These are phyloP conservation scores for Cyaniris semiargus DNA, from an alignment of 2,888 invertebrate species.

Conservation along the genomic window DNA sequence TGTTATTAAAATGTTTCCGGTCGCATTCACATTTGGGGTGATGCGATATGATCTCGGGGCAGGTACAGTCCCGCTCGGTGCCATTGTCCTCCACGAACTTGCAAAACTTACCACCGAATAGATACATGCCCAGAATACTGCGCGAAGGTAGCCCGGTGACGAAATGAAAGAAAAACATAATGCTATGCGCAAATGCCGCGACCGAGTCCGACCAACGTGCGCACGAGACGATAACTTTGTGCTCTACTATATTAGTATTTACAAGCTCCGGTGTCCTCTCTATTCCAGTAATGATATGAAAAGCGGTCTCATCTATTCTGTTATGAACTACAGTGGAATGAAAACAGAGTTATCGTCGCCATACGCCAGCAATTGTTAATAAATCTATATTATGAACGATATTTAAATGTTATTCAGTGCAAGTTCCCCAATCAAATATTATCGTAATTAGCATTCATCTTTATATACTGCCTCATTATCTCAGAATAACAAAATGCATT, in stretches of 20 bases:
- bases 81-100: constrained; percentile 94
- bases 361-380: constrained; percentile 59
- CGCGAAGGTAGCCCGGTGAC: constrained; percentile 53
- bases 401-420: constrained; percentile 72
- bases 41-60: constrained; percentile 93
- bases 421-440: constrained; percentile 60
- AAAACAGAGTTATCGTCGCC: constrained; percentile 76
- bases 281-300: background rate
- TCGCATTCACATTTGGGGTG: constrained; percentile 96
- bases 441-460: constrained; percentile 61
- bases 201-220: constrained; percentile 63
- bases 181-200: constrained; percentile 77
- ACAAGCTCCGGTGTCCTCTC: constrained; percentile 27
- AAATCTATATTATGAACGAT: constrained; percentile 59
- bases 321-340: constrained; percentile 52
- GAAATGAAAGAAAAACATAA: constrained; percentile 78
- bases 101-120: constrained; percentile 99
- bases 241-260: constrained; percentile 44
- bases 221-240: constrained; percentile 73
- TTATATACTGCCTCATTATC: constrained; percentile 66
- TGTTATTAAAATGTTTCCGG: constrained; percentile 99
- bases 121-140: constrained; percentile 99
- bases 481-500: constrained; percentile 63
- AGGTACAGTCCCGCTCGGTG: constrained; percentile 93
- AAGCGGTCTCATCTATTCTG: constrained; percentile 34